Conservation (phyloP, 2,113 vertebrate species). For the Sylvilagus bachmani region DNA sequence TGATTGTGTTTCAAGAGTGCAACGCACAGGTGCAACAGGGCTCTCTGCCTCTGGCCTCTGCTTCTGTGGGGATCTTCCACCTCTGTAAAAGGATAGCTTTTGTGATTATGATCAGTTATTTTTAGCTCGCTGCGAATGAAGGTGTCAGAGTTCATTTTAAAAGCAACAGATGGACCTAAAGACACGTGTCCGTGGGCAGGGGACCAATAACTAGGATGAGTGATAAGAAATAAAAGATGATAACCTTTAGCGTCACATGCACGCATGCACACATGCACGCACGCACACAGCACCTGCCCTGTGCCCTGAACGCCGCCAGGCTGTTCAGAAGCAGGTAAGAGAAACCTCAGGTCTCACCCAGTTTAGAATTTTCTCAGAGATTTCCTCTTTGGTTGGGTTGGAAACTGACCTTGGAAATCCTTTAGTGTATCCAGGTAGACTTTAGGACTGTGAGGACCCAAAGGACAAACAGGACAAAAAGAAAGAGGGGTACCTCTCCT, state of each 20-base stretch:
- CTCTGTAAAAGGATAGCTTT: background rate
- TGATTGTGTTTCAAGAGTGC: background rate
- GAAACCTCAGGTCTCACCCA: background rate
- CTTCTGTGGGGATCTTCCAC: background rate
- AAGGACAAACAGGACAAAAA: background rate
- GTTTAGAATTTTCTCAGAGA: background rate
- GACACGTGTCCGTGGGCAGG: background rate
- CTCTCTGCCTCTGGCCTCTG: background rate
- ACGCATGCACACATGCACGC: background rate
- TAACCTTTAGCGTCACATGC: background rate
- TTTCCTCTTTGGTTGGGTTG: background rate
- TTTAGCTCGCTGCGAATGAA: constrained; percentile 5
- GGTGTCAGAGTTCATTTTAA: background rate
- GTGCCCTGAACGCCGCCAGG: accelerated
- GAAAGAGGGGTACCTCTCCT: background rate
- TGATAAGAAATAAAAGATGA: background rate
- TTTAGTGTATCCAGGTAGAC: background rate
- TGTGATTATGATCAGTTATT: background rate
- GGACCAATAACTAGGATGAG: background rate
- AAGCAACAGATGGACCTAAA: background rate
- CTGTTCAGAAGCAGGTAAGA: background rate
- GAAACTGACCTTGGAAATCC: background rate
- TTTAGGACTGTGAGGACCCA: background rate
- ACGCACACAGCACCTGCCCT: accelerated
- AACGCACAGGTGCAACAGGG: too few species aligned